Conservation (phyloP, 2,797 vertebrate genomes). For the Gymnocypris eckloni region DNA sequence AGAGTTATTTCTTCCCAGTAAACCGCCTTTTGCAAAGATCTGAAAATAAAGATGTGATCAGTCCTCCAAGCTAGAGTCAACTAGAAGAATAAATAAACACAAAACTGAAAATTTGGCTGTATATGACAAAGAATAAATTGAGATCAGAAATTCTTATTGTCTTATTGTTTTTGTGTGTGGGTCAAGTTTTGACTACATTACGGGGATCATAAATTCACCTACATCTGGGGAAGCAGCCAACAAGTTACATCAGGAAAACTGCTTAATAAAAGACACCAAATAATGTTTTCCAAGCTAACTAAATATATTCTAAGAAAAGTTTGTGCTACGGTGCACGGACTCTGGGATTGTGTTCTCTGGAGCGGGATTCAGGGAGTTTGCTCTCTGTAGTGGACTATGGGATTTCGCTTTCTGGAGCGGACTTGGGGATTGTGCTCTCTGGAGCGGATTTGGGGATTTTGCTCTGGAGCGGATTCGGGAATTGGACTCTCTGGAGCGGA, state of each 20-base stretch:
- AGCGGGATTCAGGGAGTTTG: background rate
- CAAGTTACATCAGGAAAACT: background rate
- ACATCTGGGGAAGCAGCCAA: background rate
- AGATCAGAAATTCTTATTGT: background rate
- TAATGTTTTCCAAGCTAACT: background rate
- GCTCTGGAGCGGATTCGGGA: background rate
- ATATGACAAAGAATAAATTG: background rate
- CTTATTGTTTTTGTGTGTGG: background rate
- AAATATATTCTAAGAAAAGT: too few relatives aligned
- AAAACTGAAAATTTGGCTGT: background rate
- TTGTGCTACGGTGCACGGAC: background rate
- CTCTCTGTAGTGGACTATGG: background rate
- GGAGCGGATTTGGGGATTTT: too few relatives aligned
- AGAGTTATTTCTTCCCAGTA: constrained; percentile 3
- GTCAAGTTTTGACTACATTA: background rate
- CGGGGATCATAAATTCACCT: too few relatives aligned
- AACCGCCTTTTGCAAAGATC: background rate
- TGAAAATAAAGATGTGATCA: background rate
- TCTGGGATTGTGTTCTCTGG: background rate
- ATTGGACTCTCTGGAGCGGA: background rate
- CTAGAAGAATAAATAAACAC: background rate
- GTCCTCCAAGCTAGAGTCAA: background rate
- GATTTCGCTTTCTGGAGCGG: background rate
- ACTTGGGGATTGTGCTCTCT: background rate
- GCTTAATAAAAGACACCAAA: background rate